Base-by-base conservation (phyloP, 2,113 vertebrate genomes). In the Enhydra lutris region DNA sequence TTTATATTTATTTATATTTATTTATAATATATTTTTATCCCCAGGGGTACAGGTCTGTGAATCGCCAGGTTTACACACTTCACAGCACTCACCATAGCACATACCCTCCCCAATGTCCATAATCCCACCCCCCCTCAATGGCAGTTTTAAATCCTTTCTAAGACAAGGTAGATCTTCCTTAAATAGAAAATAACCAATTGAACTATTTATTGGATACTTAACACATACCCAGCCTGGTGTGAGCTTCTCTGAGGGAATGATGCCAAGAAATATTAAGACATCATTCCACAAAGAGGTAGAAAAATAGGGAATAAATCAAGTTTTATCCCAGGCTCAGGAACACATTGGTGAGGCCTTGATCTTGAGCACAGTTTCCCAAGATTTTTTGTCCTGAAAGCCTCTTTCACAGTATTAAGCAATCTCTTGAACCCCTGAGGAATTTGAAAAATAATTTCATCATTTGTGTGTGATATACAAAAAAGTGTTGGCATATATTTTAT, bases 331-430 rank as follows among this genome's bases (percentile, higher is more conserved):
- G 67, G 65, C 45, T 89, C 69, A 87, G 69, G 67, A 92, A 81
- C 23, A 42, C 69, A 57, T 26, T 80, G 36, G 55, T 65, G 17
- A 89, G 55, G 65, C 67, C 47, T 57, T 93, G 85, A 86, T 84
- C 79, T 61, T 23, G 10, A 80, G 89, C 42, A 81, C 74, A 20
- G 4, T 98, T 97, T 97, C 98, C 81, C 63, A 97, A 97, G 39
- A 61, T 52, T 39, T 47, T 34, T 86, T 74, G 87, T 67, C 67
- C 79, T 50, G 14, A 97, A 65, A 42, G 18, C 52, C 83, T 94
- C 74, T 93, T 94, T 95, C 78, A 50, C 26, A 39, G 87, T 34
- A 24, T 94, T 86, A 91, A 84, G 91, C 93, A 97, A 95, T 71
- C 88, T 85, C 52, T 73, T 93, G 57, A 80, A 34, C 26, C 82